Base-by-base conservation (phyloP, 2,113 vertebrate genomes). In the Pelobates fuscus region DNA sequence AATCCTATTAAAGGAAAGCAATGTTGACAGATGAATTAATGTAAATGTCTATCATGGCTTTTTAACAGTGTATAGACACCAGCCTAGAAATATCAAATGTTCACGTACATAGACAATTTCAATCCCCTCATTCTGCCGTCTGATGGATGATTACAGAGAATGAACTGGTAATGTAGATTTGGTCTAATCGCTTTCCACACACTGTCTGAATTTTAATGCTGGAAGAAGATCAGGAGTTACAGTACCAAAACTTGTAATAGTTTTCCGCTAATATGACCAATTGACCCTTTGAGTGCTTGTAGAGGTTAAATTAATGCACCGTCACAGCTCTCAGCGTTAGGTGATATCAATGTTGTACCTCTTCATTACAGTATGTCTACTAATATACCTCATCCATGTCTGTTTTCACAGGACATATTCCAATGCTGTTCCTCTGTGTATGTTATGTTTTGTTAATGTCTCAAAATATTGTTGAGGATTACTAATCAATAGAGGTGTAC, bases 1-100 rank as follows among this genome's bases (percentile, higher is more conserved):
- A 77, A 77, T 77, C 65, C 65, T 68, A 77, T 77, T 77, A 77
- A 57, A 68, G 23, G 64, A 60, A 68, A 77, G 65, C 73, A 68
- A 55, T 61, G 73, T 68, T 77, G 73, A 77, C 73, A 77, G 73
- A 64, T 77, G 73, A 68, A 61, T 77, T 77, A 77, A 77, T 77
- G 64, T 61, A 77, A 77, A 77, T 68, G 73, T 77, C 73, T 76
- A 68, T 77, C 73, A 77, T 61, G 57, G 67, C n/a, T 77, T 44
- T 58, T 68, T 77, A 77, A 67, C 64, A 61, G 57, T 44, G 64
- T 61, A 68, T 49, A 77, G 55, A 61, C 73, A 67, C 65, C 73
- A 58, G 65, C 10, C 65, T 59, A 61, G 65, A 77, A 77, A 68
- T 67, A 61, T 58, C 73, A 61, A 77, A 60, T 61, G 64, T 68